Evolutionary conservation across 2,797 vertebrate species (phyloP), one percentile per base, ranked within the genome.

Genomic region (Danio jaintianensis): DNA sequence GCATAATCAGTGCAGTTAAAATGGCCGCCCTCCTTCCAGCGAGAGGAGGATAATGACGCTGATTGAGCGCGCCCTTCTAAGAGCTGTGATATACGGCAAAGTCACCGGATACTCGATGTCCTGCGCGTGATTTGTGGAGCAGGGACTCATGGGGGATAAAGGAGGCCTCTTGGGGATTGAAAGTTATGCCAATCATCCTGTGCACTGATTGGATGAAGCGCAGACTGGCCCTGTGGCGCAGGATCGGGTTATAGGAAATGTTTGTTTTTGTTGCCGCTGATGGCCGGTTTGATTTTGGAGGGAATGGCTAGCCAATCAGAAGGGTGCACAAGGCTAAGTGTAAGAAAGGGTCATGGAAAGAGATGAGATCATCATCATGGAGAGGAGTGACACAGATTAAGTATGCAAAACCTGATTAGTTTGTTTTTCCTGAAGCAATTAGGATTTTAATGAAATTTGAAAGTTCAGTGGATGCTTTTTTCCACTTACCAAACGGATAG

Each of bases 1-100:
- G 84, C 79, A 85, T 87, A 87, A 87, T 87, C 83, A 85, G 78
- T 67, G 83, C 75, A 83, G 80, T 85, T 77, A 85, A 85, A 87
- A 87, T 83, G 83, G 72, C 75, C 47, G 70, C 74, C 78, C 59
- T 83, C 63, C 75, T 80, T 59, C 18, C 43, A 84, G 75, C 55
- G 68, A 47, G 22, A 10, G 63, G 75, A 58, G 83, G 78, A 83
- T 84, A 87, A 87, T 83, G 78, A 84, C 58, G 75, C 77, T 85
- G 82, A 84, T 83, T 87, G 82, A 87, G 62, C 13, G 18, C 47
- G 81, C 80, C 82, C 82, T 79, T 50, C 61, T 73, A 72, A 53
- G 29, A 59, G 58, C 58, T 80, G 52, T 85, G 86, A 87, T 87
- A 84, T 85, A 87, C 63, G 29, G 78, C 81, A 84, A 79, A 80